Evolutionary conservation across 2,113 vertebrate genomes (phyloP).

Genomic region (Hyperoodon ampullatus): DNA sequence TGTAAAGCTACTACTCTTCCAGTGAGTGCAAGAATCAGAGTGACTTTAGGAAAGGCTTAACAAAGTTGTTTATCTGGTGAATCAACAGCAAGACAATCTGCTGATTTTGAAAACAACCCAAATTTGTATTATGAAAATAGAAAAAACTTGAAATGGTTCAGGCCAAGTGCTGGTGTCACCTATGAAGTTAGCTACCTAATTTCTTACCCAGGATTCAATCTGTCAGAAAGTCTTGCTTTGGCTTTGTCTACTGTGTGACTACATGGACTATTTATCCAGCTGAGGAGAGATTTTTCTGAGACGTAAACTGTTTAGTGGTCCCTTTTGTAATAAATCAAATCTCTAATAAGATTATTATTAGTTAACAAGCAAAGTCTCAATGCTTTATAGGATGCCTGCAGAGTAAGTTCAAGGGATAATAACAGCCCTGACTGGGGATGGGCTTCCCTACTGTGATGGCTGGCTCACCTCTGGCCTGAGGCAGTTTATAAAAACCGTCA

Average conservation of each 20-base stretch:
- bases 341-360: background rate
- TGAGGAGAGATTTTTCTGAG: conserved; percentile 23
- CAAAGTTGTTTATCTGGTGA: background rate
- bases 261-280: background rate
- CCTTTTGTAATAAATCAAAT: background rate
- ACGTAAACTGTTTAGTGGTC: background rate
- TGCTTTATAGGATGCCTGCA: background rate
- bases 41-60: background rate
- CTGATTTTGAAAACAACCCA: conserved; percentile 23
- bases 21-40: background rate
- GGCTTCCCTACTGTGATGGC: background rate
- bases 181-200: conserved; percentile 2
- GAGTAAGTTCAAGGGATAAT: background rate
- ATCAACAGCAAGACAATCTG: background rate
- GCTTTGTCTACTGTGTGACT: background rate
- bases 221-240: background rate
- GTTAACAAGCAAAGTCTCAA: background rate
- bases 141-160: background rate
- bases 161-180: conserved; percentile 14
- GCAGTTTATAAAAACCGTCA: background rate
- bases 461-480: background rate
- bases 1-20: background rate
- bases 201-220: background rate
- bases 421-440: background rate
- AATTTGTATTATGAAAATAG: conserved; percentile 16